phyloP scores from a whole-genome alignment of 92 coral and sea anemone species.

The Phenganax marumi region DNA sequence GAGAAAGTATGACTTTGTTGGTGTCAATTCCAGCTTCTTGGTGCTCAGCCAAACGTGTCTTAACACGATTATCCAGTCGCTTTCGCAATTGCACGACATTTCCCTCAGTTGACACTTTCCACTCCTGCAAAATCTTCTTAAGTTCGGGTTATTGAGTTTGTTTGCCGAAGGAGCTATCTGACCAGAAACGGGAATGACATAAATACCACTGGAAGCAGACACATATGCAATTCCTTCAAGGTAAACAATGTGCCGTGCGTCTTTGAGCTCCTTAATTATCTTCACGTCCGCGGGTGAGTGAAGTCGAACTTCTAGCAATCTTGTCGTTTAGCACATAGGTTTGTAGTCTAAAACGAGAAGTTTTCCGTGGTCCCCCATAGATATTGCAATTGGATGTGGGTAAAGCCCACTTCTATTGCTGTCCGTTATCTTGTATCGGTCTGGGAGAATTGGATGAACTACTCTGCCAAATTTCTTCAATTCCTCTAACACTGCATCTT shows the following conservation, averaged over 20 bases:
- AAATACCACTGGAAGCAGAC: constrained; percentile 36
- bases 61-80: neutral
- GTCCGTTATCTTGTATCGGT: constrained; percentile 45
- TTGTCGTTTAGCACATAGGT: constrained; percentile 44
- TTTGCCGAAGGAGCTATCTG: neutral
- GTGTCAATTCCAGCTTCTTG: neutral
- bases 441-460: constrained; percentile 49
- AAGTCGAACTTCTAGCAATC: constrained; percentile 54
- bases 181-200: constrained; percentile 31
- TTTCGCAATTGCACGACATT: neutral
- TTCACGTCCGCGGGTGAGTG: constrained; percentile 59
- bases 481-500: constrained; percentile 32
- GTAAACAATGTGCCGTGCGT: constrained; percentile 32
- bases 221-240: constrained; percentile 54
- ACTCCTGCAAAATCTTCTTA: neutral
- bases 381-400: constrained; percentile 47
- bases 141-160: neutral
- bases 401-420: constrained; percentile 44
- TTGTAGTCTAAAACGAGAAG: constrained; percentile 54
- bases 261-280: constrained; percentile 48
- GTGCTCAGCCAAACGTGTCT: neutral
- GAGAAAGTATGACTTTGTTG: neutral
- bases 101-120: neutral
- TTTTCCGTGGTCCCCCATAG: constrained; percentile 53
- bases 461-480: constrained; percentile 32